Base-by-base conservation (phyloP, 1,140 invertebrate species). In the Lucilia cuprina region DNA sequence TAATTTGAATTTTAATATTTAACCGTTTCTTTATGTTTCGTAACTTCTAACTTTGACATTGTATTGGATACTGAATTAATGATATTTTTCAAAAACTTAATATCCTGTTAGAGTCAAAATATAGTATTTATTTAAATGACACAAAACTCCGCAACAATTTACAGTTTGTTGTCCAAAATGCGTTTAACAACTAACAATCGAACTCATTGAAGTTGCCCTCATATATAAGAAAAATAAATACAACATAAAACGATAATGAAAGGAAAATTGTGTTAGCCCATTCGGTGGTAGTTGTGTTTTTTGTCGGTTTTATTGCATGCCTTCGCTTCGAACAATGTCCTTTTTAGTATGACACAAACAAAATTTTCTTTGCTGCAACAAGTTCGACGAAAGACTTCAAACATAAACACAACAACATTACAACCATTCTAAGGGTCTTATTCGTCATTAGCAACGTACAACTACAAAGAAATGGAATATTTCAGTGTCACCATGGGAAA, bases 141-240 rank as follows among this genome's bases (percentile, higher is more conserved):
- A 25, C n/a, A 21, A 70, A 21, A 25, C 19, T 21, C 65, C 65
- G 65, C 19, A 21, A 70, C 21, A 70, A 21, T 25, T 70, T 70
- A 70, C 19, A 70, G 65, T 70, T 70, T 70, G 65, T 70, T 70
- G 65, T 17, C 19, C 65, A 21, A 70, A 70, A 21, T 70, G 65
- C 65, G 65, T 70, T 70, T 21, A 70, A 70, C 65, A 70, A 70
- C 65, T 70, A 70, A 70, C 65, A 70, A 70, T 70, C 65, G 19
- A 25, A 70, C 65, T 25, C 9, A 25, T 21, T 70, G n/a, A 70
- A 70, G 65, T 70, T 70, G 65, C 21, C 65, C 5, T 70, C 65
- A 70, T 70, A 70, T 70, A 70, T 70, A 21, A 21, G 13, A 60
- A 60, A 60, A 60, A 60, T 41, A 41, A 41, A 41, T 41, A 41